A percentile compares a stretch with the other conserved stretches of the same genome.
Evolutionary conservation across 2,797 vertebrate species (phyloP).

Genomic region (Sebastes minor): DNA sequence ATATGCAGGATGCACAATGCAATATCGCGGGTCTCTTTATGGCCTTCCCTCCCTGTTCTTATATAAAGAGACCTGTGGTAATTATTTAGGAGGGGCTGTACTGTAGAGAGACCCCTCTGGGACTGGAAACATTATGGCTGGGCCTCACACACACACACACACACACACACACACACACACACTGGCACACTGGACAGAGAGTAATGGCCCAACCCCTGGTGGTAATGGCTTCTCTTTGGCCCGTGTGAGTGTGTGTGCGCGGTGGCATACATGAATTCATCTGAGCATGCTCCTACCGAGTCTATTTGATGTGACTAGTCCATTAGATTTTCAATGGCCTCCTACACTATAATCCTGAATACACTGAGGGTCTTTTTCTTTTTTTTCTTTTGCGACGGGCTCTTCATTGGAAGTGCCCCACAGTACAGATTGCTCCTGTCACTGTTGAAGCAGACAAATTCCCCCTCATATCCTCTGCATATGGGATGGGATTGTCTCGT

Average conservation of each 20-base stretch:
- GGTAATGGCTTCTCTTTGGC: slow-evolving; percentile 76
- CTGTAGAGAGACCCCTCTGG: slow-evolving; percentile 59
- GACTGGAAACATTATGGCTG: slow-evolving; percentile 61
- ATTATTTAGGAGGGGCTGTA: slow-evolving; percentile 62
- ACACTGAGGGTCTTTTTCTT: slow-evolving; percentile 44
- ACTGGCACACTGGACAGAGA: slow-evolving; percentile 74
- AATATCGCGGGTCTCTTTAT: slow-evolving; percentile 61
- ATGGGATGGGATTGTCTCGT: slow-evolving; percentile 75
- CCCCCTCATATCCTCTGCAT: slow-evolving; percentile 69
- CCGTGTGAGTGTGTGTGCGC: slow-evolving; percentile 34
- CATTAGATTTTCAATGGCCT: slow-evolving; percentile 78
- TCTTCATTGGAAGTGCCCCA: slow-evolving; percentile 58
- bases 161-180: slow-evolving; percentile 2
- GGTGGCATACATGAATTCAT: slow-evolving; percentile 54
- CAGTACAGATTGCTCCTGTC: slow-evolving; percentile 74
- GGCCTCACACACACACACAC: slow-evolving; percentile 29
- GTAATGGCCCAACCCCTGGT: slow-evolving; percentile 75
- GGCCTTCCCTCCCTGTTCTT: slow-evolving; percentile 46
- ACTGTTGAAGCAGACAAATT: slow-evolving; percentile 77
- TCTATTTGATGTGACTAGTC: slow-evolving; percentile 79
- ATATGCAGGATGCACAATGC: slow-evolving; percentile 36
- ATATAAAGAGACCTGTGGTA: slow-evolving; percentile 61
- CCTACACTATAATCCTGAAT: slow-evolving; percentile 72
- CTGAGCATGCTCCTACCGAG: slow-evolving; percentile 60
- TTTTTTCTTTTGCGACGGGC: slow-evolving; percentile 23